Evolutionary conservation across 2,888 invertebrate species (phyloP).

Genomic region (Caenorhabditis auriculariae): DNA sequence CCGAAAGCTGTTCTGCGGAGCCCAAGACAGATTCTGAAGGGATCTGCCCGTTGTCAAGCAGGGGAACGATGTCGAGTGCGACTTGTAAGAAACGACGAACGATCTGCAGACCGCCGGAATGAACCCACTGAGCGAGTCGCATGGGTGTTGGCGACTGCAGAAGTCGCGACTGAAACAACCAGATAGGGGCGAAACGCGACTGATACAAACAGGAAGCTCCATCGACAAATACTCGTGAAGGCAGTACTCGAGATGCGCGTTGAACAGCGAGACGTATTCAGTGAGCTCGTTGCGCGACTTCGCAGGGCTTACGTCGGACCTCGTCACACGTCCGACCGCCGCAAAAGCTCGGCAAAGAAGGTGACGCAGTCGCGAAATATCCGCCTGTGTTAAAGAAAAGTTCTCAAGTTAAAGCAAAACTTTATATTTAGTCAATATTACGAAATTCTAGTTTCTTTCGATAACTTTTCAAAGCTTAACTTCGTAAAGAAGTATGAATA

Average conservation of each 20-base stretch:
- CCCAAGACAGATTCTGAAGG: too few relatives aligned
- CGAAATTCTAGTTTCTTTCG: too few relatives aligned
- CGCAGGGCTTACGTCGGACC: slow-evolving; percentile 1
- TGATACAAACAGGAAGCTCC: slow-evolving; percentile 5
- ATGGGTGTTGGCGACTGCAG: slow-evolving; percentile 25
- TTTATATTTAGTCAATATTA: too few relatives aligned
- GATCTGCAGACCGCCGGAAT: slow-evolving; percentile 22
- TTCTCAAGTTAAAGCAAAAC: too few relatives aligned
- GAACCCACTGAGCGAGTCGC: slow-evolving; percentile 20
- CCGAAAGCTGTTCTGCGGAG: too few relatives aligned
- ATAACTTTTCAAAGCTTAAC: too few relatives aligned
- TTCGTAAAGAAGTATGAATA: too few relatives aligned
- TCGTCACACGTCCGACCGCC: slow-evolving; percentile 16
- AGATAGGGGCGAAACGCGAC: not conserved
- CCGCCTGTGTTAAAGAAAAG: too few relatives aligned
- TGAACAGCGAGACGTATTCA: slow-evolving; percentile 11
- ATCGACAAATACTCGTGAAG: slow-evolving; percentile 18
- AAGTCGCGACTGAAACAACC: slow-evolving; percentile 14
- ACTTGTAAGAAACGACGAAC: slow-evolving; percentile 17
- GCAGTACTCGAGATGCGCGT: slow-evolving; percentile 32
- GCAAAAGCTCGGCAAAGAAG: slow-evolving; percentile 26
- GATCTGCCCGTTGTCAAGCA: slow-evolving; percentile 12
- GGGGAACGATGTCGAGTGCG: slow-evolving; percentile 18
- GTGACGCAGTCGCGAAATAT: slow-evolving; percentile 25
- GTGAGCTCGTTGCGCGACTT: slow-evolving; percentile 6